A percentile compares a stretch with the other conserved stretches of the same genome.
Conservation (phyloP, 2,888 invertebrate genomes). For the Mactromeris polynyma region DNA sequence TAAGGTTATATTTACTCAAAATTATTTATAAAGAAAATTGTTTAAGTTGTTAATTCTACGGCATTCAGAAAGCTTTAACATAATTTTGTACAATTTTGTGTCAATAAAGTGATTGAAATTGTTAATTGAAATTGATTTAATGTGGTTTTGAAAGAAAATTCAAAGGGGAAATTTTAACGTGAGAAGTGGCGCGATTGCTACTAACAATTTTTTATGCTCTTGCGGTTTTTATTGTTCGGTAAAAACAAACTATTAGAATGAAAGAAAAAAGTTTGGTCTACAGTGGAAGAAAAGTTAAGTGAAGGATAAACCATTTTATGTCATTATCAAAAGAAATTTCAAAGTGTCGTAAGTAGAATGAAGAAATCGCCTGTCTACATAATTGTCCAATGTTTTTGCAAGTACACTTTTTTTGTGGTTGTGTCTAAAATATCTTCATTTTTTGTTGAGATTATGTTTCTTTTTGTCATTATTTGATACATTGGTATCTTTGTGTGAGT, state of each 20-base stretch:
- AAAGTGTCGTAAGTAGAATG: background rate
- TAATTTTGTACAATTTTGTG: conserved; percentile 38
- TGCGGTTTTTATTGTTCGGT: background rate
- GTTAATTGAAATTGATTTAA: conserved; percentile 40
- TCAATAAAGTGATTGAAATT: conserved; percentile 34
- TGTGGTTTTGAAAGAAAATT: conserved; percentile 1
- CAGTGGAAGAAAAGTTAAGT: background rate
- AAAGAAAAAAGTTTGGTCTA: background rate
- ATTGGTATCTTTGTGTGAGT: background rate
- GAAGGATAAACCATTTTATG: background rate
- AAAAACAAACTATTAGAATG: background rate
- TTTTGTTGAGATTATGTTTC: background rate
- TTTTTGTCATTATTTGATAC: background rate
- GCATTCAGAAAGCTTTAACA: conserved; percentile 34
- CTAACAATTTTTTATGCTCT: background rate
- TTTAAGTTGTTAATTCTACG: conserved; percentile 21
- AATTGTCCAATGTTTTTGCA: background rate
- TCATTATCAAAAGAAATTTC: conserved; percentile 11
- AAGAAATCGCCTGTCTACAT: background rate
- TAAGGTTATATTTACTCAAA: background rate
- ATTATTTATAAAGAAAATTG: conserved; percentile 4
- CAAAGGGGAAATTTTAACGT: background rate
- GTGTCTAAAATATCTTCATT: background rate
- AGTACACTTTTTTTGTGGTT: background rate
- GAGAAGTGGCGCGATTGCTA: background rate